Percentiles rank a stretch among this genome's conserved stretches.
phyloP scores from a whole-genome alignment of 2,888 invertebrate species.

The Limnephilus marmoratus region DNA sequence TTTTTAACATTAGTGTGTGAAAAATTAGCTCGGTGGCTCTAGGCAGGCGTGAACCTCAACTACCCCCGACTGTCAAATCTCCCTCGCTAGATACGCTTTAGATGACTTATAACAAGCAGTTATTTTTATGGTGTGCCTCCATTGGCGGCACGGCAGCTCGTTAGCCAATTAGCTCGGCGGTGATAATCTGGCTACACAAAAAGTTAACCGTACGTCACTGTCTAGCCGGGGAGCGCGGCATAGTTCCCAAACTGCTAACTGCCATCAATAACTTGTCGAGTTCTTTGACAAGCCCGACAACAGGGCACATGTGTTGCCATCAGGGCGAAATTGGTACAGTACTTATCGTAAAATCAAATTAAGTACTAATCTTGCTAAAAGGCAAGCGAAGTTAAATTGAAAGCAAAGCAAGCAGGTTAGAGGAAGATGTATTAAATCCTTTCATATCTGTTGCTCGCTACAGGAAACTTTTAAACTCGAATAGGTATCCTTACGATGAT shows the following conservation, averaged over 20 bases:
- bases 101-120: background rate
- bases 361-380: slow-evolving; percentile 49
- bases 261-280: slow-evolving; percentile 46
- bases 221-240: background rate
- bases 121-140: background rate
- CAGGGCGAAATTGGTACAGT: slow-evolving; percentile 2
- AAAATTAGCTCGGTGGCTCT: background rate
- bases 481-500: background rate
- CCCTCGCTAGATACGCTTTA: background rate
- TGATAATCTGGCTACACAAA: slow-evolving; percentile 24
- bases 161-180: slow-evolving; percentile 2
- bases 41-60: background rate
- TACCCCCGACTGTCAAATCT: background rate
- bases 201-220: slow-evolving; percentile 4
- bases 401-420: background rate
- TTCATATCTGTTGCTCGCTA: background rate
- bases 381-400: slow-evolving; percentile 44
- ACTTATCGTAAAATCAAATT: slow-evolving; percentile 41
- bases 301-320: slow-evolving; percentile 45
- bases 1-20: background rate
- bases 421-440: slow-evolving; percentile 7
- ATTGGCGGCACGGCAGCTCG: background rate
- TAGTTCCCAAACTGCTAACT: slow-evolving; percentile 41
- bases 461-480: background rate
- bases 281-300: slow-evolving; percentile 42